These are phyloP conservation scores for pig (Sus scrofa) DNA, from an alignment of 2,113 vertebrate species.

Conservation along the genomic window T2T-Sscrofa CM000817.6:5302001-5302500, in stretches of 20 bases:
- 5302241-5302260: background rate
- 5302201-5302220: background rate
- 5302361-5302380: background rate
- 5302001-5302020: background rate
- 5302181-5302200: fast-evolving
- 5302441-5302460: fast-evolving
- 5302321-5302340: fast-evolving
- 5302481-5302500: fast-evolving
- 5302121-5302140: fast-evolving
- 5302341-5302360: background rate
- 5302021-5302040: background rate
- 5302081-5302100: background rate
- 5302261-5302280: background rate
- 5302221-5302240: background rate
- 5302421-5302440: fast-evolving
- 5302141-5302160: fast-evolving
- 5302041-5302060: background rate
- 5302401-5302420: background rate
- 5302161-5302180: background rate
- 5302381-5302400: background rate
- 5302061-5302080: background rate
- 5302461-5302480: fast-evolving
- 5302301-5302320: background rate
- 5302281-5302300: fast-evolving
- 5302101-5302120: background rate